A percentile compares a stretch with the other conserved stretches of the same genome.
phyloP scores from a whole-genome alignment of 2,797 vertebrate species.

The Triplophysa bombifrons region DNA sequence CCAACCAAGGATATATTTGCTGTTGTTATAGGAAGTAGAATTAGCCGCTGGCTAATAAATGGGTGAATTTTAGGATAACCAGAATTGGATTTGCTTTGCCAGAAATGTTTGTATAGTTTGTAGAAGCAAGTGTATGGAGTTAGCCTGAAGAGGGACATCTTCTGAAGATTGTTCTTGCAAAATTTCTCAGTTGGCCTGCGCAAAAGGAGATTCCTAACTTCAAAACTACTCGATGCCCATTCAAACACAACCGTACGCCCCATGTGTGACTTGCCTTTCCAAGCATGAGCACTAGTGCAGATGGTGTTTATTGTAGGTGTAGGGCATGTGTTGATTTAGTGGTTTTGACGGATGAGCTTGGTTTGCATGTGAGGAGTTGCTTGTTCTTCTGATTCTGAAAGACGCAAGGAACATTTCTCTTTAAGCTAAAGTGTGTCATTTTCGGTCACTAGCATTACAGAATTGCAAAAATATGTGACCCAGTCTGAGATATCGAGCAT shows the following conservation, averaged over 20 bases:
- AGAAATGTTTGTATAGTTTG: slow-evolving; percentile 59
- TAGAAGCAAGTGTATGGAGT: slow-evolving; percentile 41
- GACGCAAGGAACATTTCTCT: neutral
- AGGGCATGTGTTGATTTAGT: slow-evolving; percentile 5
- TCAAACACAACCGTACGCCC: neutral
- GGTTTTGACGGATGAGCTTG: neutral
- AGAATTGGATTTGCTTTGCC: slow-evolving; percentile 66
- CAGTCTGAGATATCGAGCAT: neutral
- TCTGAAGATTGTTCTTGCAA: slow-evolving; percentile 32
- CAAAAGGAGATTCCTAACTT: neutral
- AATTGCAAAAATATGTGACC: neutral
- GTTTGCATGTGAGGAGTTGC: neutral
- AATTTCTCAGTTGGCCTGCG: slow-evolving; percentile 30
- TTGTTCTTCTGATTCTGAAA: neutral
- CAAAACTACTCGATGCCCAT: neutral
- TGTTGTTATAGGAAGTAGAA: slow-evolving; percentile 72
- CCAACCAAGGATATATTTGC: slow-evolving; percentile 60
- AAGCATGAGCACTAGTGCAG: slow-evolving; percentile 1
- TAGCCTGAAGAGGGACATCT: slow-evolving; percentile 37
- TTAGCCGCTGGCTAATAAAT: slow-evolving; percentile 63
- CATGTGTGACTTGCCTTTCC: slow-evolving; percentile 1
- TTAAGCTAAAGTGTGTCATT: neutral
- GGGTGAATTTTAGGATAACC: slow-evolving; percentile 51
- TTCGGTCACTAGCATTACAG: neutral
- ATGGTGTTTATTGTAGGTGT: neutral